Evolutionary conservation across 2,113 vertebrate species (phyloP), one percentile per base, ranked within the genome.

Genomic region (Spheniscus mendiculus): DNA sequence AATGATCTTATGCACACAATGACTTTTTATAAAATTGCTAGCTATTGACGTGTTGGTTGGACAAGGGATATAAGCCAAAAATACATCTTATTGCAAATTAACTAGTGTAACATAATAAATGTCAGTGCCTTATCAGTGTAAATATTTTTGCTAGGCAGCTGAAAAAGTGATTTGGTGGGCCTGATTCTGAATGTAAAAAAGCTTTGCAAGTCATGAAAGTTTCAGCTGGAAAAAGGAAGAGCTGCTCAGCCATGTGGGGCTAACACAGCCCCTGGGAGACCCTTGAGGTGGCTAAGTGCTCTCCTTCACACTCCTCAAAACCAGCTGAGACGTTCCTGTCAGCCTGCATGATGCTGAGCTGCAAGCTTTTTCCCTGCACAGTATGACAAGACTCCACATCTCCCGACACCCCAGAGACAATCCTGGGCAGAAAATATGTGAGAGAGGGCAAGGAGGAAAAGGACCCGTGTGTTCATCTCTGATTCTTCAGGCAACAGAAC

Each of bases 191-290:
- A 44, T 30, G 27, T 23, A 22, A 56, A 83, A 45, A 47, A 25
- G 8, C 21, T 50, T 58, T 30, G 32, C 13, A 9, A 14, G 6
- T 16, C 18, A 62, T 36, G 15, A 50, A 53, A 62, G 4, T 38
- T 90, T 56, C 42, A 29, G 6, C 6, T 49, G 53, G 30, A 49
- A 67, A 45, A 55, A 38, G 15, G 18, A 55, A 55, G 10, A 49
- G 13, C 21, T 53, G 7, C 17, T 87, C 29, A 61, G 13, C 4
- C 15, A 18, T 0, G 0, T 10, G 4, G 6, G 19, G 7, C 20
- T 69, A 40, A 61, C 10, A 34, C 5, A 52, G 44, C 9, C 34
- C 23, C 19, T 66, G 45, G 44, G 19, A 42, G 11, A 53, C 11
- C 16, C 53, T 42, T 1, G 0, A 49, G 17, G 30, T 55, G 26